Evolutionary conservation across 2,797 vertebrate species (phyloP).

Genomic region (Nannoperca australis): DNA sequence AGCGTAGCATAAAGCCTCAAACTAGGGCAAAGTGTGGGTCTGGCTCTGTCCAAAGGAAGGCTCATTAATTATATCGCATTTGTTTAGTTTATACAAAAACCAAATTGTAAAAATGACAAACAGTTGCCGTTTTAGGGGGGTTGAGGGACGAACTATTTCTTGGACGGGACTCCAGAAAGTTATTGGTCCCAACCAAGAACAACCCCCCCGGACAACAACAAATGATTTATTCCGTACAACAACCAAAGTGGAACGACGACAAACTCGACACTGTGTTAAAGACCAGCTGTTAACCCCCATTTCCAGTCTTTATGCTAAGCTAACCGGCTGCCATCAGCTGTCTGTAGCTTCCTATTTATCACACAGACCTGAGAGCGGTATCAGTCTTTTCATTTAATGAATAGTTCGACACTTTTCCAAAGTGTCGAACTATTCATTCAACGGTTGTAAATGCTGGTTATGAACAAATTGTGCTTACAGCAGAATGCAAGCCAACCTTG

Average conservation of each 20-base stretch:
- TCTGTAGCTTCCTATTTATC: not conserved
- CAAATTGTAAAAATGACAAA: not conserved
- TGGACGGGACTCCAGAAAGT: not conserved
- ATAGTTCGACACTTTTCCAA: no score
- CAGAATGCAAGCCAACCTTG: not conserved
- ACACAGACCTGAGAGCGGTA: not conserved
- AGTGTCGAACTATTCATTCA: not conserved
- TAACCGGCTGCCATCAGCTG: not conserved
- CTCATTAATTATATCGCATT: not conserved
- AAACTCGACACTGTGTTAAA: not conserved
- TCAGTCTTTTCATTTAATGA: not conserved
- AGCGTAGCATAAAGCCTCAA: slow-evolving; percentile 1
- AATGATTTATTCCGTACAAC: no score
- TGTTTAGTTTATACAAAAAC: not conserved
- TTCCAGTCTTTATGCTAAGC: not conserved
- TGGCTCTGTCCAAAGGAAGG: not conserved
- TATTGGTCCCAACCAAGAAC: not conserved
- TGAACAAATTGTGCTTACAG: not conserved
- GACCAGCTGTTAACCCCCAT: not conserved
- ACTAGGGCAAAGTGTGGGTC: not conserved
- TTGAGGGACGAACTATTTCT: not conserved
- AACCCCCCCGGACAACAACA: not conserved
- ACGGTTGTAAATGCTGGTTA: slow-evolving; percentile 6
- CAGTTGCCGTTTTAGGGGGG: no score
- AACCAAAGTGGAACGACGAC: not conserved